Percentiles rank a stretch among this genome's conserved stretches.
phyloP scores from a whole-genome alignment of 2,888 invertebrate genomes.

The Zelleria hepariella region DNA sequence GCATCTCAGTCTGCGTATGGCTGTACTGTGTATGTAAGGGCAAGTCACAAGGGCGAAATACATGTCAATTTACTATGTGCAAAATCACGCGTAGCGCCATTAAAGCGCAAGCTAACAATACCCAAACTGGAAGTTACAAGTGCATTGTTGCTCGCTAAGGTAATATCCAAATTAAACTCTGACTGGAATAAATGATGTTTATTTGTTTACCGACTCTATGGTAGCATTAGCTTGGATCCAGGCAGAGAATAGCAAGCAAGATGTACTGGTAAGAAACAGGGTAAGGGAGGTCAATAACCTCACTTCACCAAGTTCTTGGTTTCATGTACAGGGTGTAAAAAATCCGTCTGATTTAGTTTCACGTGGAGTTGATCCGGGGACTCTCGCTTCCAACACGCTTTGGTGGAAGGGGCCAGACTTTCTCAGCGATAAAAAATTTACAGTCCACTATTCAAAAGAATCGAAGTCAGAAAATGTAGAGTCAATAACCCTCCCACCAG shows the following conservation, averaged over 20 bases:
- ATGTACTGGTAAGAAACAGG: background rate
- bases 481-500: background rate
- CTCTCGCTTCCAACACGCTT: background rate
- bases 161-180: background rate
- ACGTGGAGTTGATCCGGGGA: background rate
- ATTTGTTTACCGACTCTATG: background rate
- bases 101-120: background rate
- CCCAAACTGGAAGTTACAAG: background rate
- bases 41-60: background rate
- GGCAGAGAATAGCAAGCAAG: background rate
- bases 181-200: background rate
- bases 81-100: background rate
- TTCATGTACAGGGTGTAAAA: background rate
- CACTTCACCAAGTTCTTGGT: background rate
- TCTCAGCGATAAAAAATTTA: too few relatives aligned
- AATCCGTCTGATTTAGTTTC: background rate
- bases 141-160: background rate
- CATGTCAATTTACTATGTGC: background rate
- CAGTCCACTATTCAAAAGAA: too few relatives aligned
- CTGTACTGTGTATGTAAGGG: background rate
- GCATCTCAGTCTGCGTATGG: background rate
- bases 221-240: background rate
- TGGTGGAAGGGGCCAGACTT: background rate
- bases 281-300: background rate
- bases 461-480: background rate